phyloP scores from a whole-genome alignment of 2,797 vertebrate species.

The Semotilus atromaculatus region DNA sequence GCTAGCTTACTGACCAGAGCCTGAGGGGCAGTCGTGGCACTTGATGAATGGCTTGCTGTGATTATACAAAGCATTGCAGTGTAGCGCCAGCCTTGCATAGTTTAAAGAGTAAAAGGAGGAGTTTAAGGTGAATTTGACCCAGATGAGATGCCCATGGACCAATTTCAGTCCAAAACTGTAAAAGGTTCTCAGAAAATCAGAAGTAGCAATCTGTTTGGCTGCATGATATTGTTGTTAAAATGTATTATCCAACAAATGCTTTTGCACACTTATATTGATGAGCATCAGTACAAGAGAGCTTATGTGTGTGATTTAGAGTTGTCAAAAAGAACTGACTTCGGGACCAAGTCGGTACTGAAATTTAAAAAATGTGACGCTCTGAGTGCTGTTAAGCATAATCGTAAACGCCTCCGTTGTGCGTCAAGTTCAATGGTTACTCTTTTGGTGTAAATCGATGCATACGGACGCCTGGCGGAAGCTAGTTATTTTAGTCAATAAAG shows the following conservation, averaged over 20 bases:
- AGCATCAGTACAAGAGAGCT: neutral
- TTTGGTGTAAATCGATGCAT: no score
- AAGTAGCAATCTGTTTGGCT: neutral
- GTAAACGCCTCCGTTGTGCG: no score
- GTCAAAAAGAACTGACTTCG: no score
- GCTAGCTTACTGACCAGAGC: slow-evolving; percentile 35
- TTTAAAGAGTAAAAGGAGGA: slow-evolving; percentile 13
- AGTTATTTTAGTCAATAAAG: no score
- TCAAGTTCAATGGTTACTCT: no score
- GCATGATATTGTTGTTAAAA: neutral
- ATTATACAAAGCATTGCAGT: slow-evolving; percentile 29
- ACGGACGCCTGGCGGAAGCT: no score
- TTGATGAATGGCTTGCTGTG: slow-evolving; percentile 47
- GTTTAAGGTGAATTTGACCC: neutral
- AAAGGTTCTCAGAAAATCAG: neutral
- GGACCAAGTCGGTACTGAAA: no score
- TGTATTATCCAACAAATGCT: neutral
- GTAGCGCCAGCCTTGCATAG: neutral
- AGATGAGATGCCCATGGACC: neutral
- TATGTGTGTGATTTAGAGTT: neutral
- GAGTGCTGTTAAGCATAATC: no score
- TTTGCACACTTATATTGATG: neutral
- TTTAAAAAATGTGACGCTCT: no score
- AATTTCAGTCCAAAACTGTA: neutral
- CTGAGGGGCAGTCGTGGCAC: neutral